Evolutionary conservation across 2,888 invertebrate species (phyloP).

Genomic region (Rotaria socialis): DNA sequence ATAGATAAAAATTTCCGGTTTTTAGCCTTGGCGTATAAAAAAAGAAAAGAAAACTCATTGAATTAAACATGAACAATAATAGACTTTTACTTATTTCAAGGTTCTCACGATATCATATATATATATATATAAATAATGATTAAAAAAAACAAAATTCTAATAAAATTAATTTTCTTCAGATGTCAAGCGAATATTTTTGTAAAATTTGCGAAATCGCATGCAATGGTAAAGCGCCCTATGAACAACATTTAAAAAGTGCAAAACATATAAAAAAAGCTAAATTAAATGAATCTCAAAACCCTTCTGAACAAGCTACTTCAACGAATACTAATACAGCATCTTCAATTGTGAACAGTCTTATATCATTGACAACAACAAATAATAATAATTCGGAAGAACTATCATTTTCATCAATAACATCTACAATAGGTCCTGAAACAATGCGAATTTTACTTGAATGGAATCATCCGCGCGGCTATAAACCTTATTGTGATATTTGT

Average conservation of each 20-base stretch:
- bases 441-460: slow-evolving; percentile 5
- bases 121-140: background rate
- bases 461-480: background rate
- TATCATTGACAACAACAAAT: background rate
- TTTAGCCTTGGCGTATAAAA: too few relatives aligned
- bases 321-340: background rate
- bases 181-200: background rate
- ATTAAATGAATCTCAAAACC: background rate
- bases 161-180: background rate
- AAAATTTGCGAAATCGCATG: background rate
- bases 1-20: too few relatives aligned
- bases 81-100: too few relatives aligned
- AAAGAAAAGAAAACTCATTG: too few relatives aligned
- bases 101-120: too few relatives aligned
- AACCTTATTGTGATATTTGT: background rate
- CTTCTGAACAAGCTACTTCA: background rate
- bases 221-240: background rate
- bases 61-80: too few relatives aligned
- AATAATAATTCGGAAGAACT: background rate
- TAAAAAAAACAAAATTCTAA: background rate
- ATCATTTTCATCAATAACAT: background rate
- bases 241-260: background rate
- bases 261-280: background rate
- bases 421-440: background rate
- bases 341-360: background rate